phyloP scores from a whole-genome alignment of 2,888 invertebrate genomes.

The Opisthograptis luteolata region DNA sequence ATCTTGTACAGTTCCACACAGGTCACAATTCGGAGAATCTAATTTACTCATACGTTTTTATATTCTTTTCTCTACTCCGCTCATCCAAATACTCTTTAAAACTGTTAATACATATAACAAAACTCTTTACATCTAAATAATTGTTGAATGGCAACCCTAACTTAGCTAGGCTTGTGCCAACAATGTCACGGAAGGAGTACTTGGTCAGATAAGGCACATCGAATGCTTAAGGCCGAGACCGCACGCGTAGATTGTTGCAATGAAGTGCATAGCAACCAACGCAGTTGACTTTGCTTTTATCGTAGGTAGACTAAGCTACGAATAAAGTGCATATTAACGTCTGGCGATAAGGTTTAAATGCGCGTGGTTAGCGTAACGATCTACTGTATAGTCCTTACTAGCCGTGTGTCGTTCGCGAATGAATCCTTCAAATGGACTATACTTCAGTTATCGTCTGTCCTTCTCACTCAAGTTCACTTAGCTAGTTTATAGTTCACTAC shows the following conservation, averaged over 20 bases:
- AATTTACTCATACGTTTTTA: too few relatives aligned
- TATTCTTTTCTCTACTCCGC: too few relatives aligned
- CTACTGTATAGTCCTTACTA: not conserved
- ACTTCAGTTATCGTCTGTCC: too few relatives aligned
- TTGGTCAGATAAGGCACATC: slow-evolving; percentile 52
- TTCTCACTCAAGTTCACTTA: too few relatives aligned
- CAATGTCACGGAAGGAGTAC: slow-evolving; percentile 37
- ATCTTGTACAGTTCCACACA: too few relatives aligned
- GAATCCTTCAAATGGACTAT: too few relatives aligned
- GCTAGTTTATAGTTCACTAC: too few relatives aligned
- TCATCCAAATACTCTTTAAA: too few relatives aligned
- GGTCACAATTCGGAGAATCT: too few relatives aligned
- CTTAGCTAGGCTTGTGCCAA: slow-evolving; percentile 38
- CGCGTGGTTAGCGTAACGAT: not conserved
- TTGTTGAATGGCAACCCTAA: slow-evolving; percentile 17
- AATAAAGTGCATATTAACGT: not conserved
- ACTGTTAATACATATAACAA: too few relatives aligned
- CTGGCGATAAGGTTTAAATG: not conserved
- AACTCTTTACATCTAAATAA: too few relatives aligned
- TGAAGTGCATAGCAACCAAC: not conserved
- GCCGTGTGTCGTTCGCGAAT: too few relatives aligned
- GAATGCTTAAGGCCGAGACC: slow-evolving; percentile 31
- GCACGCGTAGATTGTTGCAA: slow-evolving; percentile 15
- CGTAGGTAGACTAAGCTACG: slow-evolving; percentile 4
- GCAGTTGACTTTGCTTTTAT: slow-evolving; percentile 2